Evolutionary conservation across 2,113 vertebrate species (phyloP), one percentile per base, ranked within the genome.

Genomic region (Gymnarchus niloticus): DNA sequence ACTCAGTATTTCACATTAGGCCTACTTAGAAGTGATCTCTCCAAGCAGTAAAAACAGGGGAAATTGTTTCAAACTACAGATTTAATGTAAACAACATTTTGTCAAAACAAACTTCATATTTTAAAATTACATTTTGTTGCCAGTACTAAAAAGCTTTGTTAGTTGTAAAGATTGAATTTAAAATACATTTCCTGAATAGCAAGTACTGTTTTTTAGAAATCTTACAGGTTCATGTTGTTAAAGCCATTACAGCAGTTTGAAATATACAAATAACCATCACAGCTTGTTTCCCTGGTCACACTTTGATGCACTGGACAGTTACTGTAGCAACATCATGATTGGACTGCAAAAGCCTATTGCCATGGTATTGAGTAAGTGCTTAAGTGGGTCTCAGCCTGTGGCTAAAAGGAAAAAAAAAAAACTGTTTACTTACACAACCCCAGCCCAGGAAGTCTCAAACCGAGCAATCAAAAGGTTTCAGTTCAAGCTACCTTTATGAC

Each of bases 211-310:
- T 10, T 48, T 78, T 21, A 48, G 17, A 7, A 48, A 48, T 44
- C 37, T 41, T 54, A 0, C 3, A 44, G 3, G 33, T 83, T 57
- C 54, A 52, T 57, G 8, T 59, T 52, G 84, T 25, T 78, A 41
- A 48, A 48, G 44, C 44, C 23, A 61, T 61, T 61, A 9, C 5
- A 2, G 6, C 51, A 44, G 54, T 77, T 21, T 59, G 83, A 86
- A 59, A 69, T 57, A 25, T 25, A 78, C 65, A 76, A 56, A 65
- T 59, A 23, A 56, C 82, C 82, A 19, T 44, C 28, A 59, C 33
- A 57, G 59, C 49, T 51, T 17, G 89, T 91, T 87, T 69, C 89
- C 87, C 46, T 8, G 46, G 90, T 65, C 87, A 91, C 89, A 1
- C 49, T 14, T 46, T 14, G 9, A 89, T 65, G 83, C 82, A 85